Base-by-base conservation (phyloP, 1,140 invertebrate species). In the Drosophila parvula region DNA sequence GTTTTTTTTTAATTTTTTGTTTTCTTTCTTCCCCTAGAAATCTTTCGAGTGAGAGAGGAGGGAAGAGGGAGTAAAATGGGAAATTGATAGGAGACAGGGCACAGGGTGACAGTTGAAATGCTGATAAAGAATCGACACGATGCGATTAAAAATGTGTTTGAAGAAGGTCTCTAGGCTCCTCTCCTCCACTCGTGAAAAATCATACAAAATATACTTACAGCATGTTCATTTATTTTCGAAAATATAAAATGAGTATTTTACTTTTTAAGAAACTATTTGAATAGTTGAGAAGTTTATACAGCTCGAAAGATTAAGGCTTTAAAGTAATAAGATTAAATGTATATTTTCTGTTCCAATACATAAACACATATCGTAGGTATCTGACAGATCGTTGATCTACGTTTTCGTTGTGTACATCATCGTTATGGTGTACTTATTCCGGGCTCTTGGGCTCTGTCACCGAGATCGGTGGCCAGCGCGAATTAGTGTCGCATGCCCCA, bases 401-500 rank as follows among this genome's bases (percentile, higher is more conserved):
- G 18, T 5, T 41, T 30, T 45, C 3, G 10, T 30, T 30, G 40
- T 11, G 11, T 30, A 45, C 6, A 10, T 18, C 7, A 27, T 36
- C 11, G 59, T 18, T 14, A 18, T 45, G 43, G 14, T 53, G 47
- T 50, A 14, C 45, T 43, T 36, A 43, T 47, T 48, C 38, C 38
- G 43, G 67, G 11, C 61, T 51, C 38, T 41, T 40, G 43, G 51
- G 51, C 60, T 63, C 44, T 76, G 61, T 69, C 74, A 73, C 64
- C 30, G 64, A 69, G 68, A 48, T 70, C 48, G 67, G 47, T 70
- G 67, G 48, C 67, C 68, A 71, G 51, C 34, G 14, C 44, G 44
- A 89, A 88, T 88, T 88, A 77, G 67, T 78, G 62, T 62, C 82
- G 65, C 82, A 79, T 82, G 79, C 51, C 73, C 73, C 64, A 83